Evolutionary conservation across 53 echinoderm and acorn worm genomes (phyloP), one percentile per base, ranked within the genome.

Genomic region (Stichopus horrens): DNA sequence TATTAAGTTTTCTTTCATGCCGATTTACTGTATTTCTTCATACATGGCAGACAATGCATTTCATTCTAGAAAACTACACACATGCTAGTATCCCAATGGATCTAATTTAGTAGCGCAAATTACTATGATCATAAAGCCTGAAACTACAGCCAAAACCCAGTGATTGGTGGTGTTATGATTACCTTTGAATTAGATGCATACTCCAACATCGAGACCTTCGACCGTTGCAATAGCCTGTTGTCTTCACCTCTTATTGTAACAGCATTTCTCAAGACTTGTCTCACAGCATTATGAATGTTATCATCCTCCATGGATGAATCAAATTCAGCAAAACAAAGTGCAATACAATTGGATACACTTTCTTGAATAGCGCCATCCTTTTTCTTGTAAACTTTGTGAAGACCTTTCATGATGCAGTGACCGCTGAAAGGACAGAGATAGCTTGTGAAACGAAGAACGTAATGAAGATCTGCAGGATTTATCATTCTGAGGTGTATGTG

Each of bases 251-350:
- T 8, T 51, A 81, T 55, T 2, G 7, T 56, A 2, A 81, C 9
- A 21, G 11, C 21, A 7, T 81, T 57, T 81, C 18, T 81, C 14
- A 56, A 18, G 5, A 56, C 5, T 21, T 9, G 21, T 8, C 7
- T 58, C 57, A 81, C 81, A 57, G 54, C 18, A 2, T 81, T 57
- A n/a, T 21, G 5, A 7, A 53, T 81, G 23, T 81, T 10, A 9
- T 7, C 18, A 7, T 71, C 6, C 5, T 22, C 21, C 7, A 57
- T 54, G 2, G 55, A 9, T 21, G 9, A 55, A 58, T 16, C 22
- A 54, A n/a, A n/a, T 22, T 81, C 81, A 56, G 81, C 55, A 81
- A 81, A 81, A 81, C 81, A 81, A 81, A 81, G 81, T 56, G 56
- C 14, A 4, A 19, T 11, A 57, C 18, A 57, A 11, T 20, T 56